phyloP scores from a whole-genome alignment of 2,113 vertebrate species.

The Rhynchopsitta pachyrhyncha region DNA sequence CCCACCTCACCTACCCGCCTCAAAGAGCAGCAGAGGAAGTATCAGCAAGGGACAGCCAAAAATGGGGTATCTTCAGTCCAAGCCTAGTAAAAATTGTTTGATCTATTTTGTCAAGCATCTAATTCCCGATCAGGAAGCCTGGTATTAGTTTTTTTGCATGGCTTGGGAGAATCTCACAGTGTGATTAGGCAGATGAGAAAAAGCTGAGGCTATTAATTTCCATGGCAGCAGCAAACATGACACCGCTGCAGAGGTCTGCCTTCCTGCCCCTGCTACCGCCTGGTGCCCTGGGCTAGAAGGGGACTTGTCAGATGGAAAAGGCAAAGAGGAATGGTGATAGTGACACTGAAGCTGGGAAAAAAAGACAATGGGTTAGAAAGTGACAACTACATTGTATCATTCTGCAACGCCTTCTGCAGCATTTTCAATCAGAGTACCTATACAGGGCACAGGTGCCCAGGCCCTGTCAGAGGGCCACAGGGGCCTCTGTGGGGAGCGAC shows the following conservation, averaged over 20 bases:
- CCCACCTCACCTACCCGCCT: not conserved
- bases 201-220: not conserved
- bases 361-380: not conserved
- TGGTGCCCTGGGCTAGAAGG: no score
- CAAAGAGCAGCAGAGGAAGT: not conserved
- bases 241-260: not conserved
- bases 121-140: not conserved
- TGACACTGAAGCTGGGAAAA: not conserved
- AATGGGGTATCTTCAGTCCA: not conserved
- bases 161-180: not conserved
- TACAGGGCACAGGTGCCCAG: fast-evolving
- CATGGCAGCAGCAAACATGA: not conserved
- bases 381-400: not conserved
- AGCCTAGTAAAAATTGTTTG: not conserved
- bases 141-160: not conserved
- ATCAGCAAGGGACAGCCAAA: not conserved
- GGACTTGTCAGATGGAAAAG: not conserved
- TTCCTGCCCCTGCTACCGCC: not conserved
- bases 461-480: fast-evolving
- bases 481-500: not conserved
- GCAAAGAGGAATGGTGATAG: not conserved
- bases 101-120: not conserved
- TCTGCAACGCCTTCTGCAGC: not conserved
- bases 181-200: not conserved
- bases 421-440: not conserved